Conservation (phyloP, 1,140 invertebrate genomes). For the Zophobas morio region DNA sequence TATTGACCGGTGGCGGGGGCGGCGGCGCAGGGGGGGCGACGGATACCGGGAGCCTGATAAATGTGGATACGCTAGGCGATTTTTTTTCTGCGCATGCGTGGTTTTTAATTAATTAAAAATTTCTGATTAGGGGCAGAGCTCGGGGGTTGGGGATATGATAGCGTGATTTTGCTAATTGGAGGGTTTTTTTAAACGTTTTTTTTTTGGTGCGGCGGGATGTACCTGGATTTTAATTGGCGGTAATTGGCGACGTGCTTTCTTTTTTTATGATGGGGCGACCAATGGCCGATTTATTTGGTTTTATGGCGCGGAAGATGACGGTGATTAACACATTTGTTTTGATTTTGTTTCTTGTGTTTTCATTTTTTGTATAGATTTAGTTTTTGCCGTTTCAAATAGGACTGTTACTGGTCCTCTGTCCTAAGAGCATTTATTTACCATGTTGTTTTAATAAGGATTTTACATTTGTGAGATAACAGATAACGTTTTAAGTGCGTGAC, state of each 20-base stretch:
- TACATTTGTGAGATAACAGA: no score
- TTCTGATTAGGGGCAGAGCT: slow-evolving; percentile 9
- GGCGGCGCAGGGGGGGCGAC: slow-evolving; percentile 32
- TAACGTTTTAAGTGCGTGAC: no score
- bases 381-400: no score
- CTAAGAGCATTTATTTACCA: no score
- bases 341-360: no score
- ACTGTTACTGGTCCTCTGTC: no score
- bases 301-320: neutral
- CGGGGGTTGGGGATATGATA: slow-evolving; percentile 17
- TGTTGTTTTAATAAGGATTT: no score
- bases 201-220: neutral
- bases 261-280: neutral
- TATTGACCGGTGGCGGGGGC: slow-evolving; percentile 57
- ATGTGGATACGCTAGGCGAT: slow-evolving; percentile 22
- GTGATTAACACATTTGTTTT: no score
- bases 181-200: neutral
- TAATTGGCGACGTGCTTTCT: slow-evolving; percentile 31
- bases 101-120: slow-evolving; percentile 33
- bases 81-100: slow-evolving; percentile 23
- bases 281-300: neutral
- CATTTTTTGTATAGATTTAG: no score
- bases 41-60: slow-evolving; percentile 20
- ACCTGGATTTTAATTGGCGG: slow-evolving; percentile 8
- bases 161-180: slow-evolving; percentile 20